Evolutionary conservation across 2,797 vertebrate species (phyloP), one percentile per base, ranked within the genome.

Genomic region (Trachops cirrhosus): DNA sequence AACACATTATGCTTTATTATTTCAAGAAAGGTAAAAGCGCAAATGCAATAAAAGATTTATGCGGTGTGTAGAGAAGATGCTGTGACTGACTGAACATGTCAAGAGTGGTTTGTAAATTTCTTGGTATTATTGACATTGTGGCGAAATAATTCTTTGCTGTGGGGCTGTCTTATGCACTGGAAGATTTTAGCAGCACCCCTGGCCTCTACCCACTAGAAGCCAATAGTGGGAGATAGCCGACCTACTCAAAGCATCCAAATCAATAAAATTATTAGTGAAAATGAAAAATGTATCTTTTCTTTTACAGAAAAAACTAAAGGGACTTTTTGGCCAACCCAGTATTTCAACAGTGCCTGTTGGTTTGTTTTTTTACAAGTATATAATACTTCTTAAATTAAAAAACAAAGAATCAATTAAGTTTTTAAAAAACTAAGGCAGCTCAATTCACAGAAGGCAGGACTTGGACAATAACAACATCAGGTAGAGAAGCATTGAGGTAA

Each of bases 391-490:
- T 10, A 73, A 87, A 80, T 44, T 87, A 86, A 94, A 71, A 10
- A 71, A 95, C 44, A 80, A 84, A 83, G 39, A 85, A 86, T 73
- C 74, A 92, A 18, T 57, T 21, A 94, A 85, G 21, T 19, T 91
- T 62, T 18, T 34, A 71, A 48, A 83, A 86, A 34, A 19, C 21
- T 24, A 89, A 22, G 14, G 9, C 54, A 90, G 68, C 5, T 67
- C 18, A 26, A 22, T 67, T 91, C 46, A 46, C 14, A 80, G 67
- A 59, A 88, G n/a, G 62, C 19, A 64, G 1, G n/a, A 26, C 16
- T 73, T 32, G 12, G 41, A 77, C 21, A 21, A 24, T 50, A 52
- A 78, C 4, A 44, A 18, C 82, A 29, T 88, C 62, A 54, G 32
- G 39, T 10, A 77, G 41, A 82, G 50, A 84, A 82, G 12, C 29